Base-by-base conservation (phyloP, 2,888 invertebrate species). In the Papilio demoleus region DNA sequence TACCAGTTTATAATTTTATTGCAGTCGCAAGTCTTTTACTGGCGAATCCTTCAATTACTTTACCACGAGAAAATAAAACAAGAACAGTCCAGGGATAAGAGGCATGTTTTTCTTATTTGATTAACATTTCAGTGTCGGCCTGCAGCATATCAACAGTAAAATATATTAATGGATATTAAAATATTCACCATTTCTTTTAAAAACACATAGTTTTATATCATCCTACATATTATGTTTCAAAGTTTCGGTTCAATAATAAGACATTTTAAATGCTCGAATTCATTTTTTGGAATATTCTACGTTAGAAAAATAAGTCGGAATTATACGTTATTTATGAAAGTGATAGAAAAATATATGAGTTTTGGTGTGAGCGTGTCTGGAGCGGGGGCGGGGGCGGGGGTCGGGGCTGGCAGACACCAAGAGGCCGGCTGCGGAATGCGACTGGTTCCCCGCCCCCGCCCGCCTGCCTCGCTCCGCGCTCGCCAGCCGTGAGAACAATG, bases 1-100 rank as follows among this genome's bases (percentile, higher is more conserved):
- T 80, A 77, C 77, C 75, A 76, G 71, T 77, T 77, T 77, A 79
- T 50, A 80, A 81, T 87, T 86, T 87, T 87, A 88, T 83, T 83
- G 78, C 79, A 72, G 77, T 79, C 79, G 73, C 72, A 75, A 74
- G 75, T 73, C 74, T 80, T 80, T 84, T 81, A 81, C 72, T 78
- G 73, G 76, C 71, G 71, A 76, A 77, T 76, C 73, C 71, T 74
- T 74, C 74, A 76, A 79, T 77, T 74, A 77, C 72, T 72, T 62
- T 63, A 56, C 71, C 34, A 60, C 50, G 68, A 67, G 45, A 65
- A 64, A 59, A 71, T 63, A 70, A 71, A 71, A 69, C 53, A 67
- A 67, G 69, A 70, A 64, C 47, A 58, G 63, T 53, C 69, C 61
- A 63, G n/a, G 66, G 67, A 38, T 62, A 56, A 14, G 31, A 45